These are phyloP conservation scores for Acanthococcus lagerstroemiae DNA, from an alignment of 2,888 invertebrate genomes.

Conservation along the genomic window DNA sequence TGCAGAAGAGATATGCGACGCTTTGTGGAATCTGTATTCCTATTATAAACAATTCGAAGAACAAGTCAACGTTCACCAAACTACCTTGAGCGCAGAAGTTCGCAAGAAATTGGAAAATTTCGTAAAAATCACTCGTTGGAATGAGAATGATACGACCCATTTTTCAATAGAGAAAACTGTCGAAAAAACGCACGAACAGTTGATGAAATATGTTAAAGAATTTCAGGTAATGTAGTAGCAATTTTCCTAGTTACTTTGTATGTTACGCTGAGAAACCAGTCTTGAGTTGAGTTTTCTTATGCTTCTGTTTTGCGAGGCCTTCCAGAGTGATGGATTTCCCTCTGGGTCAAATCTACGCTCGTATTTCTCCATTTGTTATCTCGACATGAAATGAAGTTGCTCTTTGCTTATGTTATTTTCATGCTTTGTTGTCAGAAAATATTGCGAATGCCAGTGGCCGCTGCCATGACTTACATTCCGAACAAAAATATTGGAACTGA, in stretches of 20 bases:
- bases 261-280: not conserved
- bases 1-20: conserved; percentile 50
- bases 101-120: conserved; percentile 87
- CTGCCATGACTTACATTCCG: conserved; percentile 44
- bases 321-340: not conserved
- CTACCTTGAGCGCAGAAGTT: conserved; percentile 63
- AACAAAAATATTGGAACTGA: not conserved
- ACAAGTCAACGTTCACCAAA: conserved; percentile 55
- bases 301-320: too few species aligned
- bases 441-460: conserved; percentile 47
- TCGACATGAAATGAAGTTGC: too few species aligned
- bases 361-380: not conserved
- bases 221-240: conserved; percentile 53
- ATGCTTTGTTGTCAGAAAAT: conserved; percentile 44
- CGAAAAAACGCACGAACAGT: conserved; percentile 73
- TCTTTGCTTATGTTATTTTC: not conserved
- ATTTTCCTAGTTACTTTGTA: not conserved
- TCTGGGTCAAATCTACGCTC: too few species aligned
- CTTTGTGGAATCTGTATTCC: conserved; percentile 69
- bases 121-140: conserved; percentile 90
- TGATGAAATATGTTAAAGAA: conserved; percentile 77
- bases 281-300: not conserved
- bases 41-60: conserved; percentile 72
- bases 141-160: conserved; percentile 87
- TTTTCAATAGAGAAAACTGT: conserved; percentile 86